Base-by-base conservation (phyloP, 2,888 invertebrate species). In the Imbricaverruca yamaguchii region DNA sequence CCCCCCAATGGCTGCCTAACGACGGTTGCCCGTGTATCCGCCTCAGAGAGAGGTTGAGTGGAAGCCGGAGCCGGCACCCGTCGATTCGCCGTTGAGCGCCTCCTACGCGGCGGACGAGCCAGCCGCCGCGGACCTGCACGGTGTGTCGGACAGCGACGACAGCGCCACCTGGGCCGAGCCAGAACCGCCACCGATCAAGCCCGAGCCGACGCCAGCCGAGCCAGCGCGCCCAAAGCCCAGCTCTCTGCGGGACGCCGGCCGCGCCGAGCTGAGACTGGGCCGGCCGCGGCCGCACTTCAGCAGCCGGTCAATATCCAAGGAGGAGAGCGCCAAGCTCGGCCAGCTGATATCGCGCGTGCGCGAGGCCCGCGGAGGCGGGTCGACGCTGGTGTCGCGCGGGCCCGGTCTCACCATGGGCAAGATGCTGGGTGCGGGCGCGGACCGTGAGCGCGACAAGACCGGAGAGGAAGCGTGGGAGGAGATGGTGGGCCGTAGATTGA, bases 81-180 rank as follows among this genome's bases (percentile, higher is more conserved):
- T 15, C 23, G 18, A 18, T 10, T 13, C 57, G 55, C 21, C 59
- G 15, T n/a, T 18, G n/a, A 18, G 80, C 57, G 80, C n/a, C 61
- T 57, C 59, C 57, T n/a, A n/a, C 67, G 3, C 13, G 67, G n/a
- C n/a, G 25, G 67, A 21, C 67, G 67, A n/a, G n/a, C 25, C 67
- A 9, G 18, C 74, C 13, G 55, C 74, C 74, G 53, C 23, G 10
- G 12, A 7, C 74, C 55, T 23, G 53, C 55, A 59, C 15, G 59
- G 59, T 15, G 11, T 11, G 12, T 74, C 74, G 10, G 74, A 74
- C 74, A 74, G 74, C 11, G 74, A 74, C 55, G 74, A 55, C 85
- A 81, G 84, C 84, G 80, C 84, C 86, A 79, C 84, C 85, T 4
- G 84, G 84, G 23, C 84, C 83, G 23, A 84, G 53, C 83, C 53